These are phyloP conservation scores for Catharus minimus DNA, from an alignment of 2,113 vertebrate genomes.

Conservation along the genomic window DNA sequence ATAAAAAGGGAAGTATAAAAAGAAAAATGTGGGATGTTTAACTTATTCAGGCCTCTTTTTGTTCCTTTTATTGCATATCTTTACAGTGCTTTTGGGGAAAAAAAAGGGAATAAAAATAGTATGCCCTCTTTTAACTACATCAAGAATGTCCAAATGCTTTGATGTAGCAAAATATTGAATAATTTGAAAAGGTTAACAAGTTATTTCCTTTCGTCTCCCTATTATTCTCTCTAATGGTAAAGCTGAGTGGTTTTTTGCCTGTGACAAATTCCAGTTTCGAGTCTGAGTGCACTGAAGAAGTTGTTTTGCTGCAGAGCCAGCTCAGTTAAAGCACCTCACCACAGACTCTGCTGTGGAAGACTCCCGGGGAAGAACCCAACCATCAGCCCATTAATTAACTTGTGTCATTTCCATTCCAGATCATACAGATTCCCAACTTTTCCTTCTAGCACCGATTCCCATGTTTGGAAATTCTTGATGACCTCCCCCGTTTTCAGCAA, in stretches of 20 bases:
- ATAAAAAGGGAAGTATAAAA: not conserved
- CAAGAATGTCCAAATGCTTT: not conserved
- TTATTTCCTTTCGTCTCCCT: not conserved
- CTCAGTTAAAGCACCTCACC: not conserved
- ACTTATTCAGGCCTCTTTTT: constrained; percentile 23
- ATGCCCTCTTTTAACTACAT: not conserved
- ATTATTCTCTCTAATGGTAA: not conserved
- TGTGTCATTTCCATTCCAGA: not conserved
- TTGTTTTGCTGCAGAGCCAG: not conserved
- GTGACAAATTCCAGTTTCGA: not conserved
- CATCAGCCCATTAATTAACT: not conserved
- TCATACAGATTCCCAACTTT: not conserved
- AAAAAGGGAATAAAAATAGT: not conserved
- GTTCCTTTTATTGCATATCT: not conserved
- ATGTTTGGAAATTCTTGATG: not conserved
- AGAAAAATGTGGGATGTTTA: constrained; percentile 36
- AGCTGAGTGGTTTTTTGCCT: not conserved
- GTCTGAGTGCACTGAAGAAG: not conserved
- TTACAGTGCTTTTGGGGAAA: not conserved
- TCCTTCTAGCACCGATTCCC: not conserved
- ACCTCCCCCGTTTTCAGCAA: not conserved
- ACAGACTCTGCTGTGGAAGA: not conserved
- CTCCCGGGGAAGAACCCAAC: not conserved
- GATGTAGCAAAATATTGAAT: not conserved
- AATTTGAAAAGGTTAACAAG: constrained; percentile 2